These are phyloP conservation scores for Lacerta agilis DNA, from an alignment of 2,797 vertebrate species.

Conservation along the genomic window DNA sequence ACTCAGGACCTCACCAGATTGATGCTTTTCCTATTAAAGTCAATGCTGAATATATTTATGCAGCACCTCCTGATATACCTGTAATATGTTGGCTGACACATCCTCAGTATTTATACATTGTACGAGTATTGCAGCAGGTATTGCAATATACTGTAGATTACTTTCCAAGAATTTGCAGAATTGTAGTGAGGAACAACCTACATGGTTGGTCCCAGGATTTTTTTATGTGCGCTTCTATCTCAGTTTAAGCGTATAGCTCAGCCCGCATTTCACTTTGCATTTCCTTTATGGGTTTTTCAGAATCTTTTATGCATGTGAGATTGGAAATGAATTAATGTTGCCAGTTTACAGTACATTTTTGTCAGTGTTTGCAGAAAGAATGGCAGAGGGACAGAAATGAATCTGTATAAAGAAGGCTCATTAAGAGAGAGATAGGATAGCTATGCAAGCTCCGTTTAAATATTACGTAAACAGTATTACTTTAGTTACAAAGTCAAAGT, in stretches of 20 bases:
- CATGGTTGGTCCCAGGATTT: not conserved
- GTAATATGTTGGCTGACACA: not conserved
- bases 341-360: constrained; percentile 40
- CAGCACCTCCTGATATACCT: not conserved
- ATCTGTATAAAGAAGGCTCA: constrained; percentile 12
- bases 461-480: not conserved
- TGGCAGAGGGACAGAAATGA: not conserved
- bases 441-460: constrained; percentile 12
- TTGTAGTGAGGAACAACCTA: not conserved
- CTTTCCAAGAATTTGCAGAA: constrained; percentile 8
- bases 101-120: not conserved
- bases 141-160: not conserved
- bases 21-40: constrained; percentile 9
- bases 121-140: constrained; percentile 2
- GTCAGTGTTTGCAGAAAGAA: constrained; percentile 16
- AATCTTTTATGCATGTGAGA: constrained; percentile 12
- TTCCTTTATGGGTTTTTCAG: constrained; percentile 21
- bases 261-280: not conserved
- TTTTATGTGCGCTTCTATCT: not conserved
- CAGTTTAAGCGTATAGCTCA: not conserved
- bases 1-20: not conserved
- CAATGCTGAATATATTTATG: not conserved
- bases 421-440: not conserved
- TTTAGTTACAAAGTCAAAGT: not conserved
- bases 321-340: not conserved